Percentiles rank a stretch among this genome's conserved stretches.
Conservation (phyloP, 1,140 invertebrate species). For the Drosophila athabasca region DNA sequence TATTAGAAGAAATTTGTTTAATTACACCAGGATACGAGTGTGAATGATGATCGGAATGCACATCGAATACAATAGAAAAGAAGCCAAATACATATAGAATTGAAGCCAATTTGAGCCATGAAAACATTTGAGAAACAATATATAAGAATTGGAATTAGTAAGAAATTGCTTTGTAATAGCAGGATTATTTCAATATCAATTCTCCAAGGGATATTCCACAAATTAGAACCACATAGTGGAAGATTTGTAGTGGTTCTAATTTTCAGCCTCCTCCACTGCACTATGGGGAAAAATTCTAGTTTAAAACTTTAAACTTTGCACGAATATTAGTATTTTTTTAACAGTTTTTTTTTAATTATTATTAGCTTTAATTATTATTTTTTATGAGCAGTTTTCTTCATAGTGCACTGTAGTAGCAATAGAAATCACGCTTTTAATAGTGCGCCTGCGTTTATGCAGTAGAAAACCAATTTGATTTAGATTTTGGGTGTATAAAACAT, state of each 20-base stretch:
- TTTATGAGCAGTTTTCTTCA: too few relatives aligned
- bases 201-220: background rate
- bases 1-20: background rate
- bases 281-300: too few relatives aligned
- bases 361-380: too few relatives aligned
- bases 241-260: too few relatives aligned
- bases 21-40: background rate
- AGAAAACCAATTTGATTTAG: background rate
- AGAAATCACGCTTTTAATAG: background rate
- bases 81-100: conserved; percentile 23
- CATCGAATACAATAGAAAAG: conserved; percentile 22
- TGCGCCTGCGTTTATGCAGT: background rate
- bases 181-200: background rate
- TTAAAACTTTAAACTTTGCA: too few relatives aligned
- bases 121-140: conserved; percentile 53
- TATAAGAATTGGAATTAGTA: conserved; percentile 51
- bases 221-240: too few relatives aligned
- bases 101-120: conserved; percentile 54
- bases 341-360: too few relatives aligned
- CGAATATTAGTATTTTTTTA: too few relatives aligned
- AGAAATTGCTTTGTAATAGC: conserved; percentile 18
- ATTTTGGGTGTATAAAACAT: conserved; percentile 24
- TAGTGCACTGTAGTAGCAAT: too few relatives aligned
- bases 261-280: too few relatives aligned
- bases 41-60: conserved; percentile 2